phyloP scores from a whole-genome alignment of 1,140 invertebrate genomes.

The Bombus confusus region DNA sequence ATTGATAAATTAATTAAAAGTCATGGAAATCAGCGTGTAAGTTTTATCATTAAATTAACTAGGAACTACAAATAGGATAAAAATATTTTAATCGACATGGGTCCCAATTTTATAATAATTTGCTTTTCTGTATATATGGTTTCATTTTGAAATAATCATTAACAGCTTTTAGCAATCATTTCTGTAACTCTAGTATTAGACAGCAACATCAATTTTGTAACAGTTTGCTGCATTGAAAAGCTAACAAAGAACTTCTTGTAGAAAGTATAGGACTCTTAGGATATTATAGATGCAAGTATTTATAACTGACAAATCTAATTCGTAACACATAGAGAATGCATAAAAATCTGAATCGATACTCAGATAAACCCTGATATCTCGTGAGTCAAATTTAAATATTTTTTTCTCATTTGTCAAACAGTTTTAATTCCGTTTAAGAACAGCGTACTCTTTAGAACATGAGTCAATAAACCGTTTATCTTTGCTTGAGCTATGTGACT shows the following conservation, averaged over 20 bases:
- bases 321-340: constrained; percentile 28
- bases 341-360: constrained; percentile 24
- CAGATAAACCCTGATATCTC: constrained; percentile 32
- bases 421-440: constrained; percentile 58
- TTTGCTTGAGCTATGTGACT: constrained; percentile 64
- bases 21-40: constrained; percentile 63
- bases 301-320: constrained; percentile 31
- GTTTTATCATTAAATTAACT: constrained; percentile 67
- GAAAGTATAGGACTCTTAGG: constrained; percentile 33
- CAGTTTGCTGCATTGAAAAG: constrained; percentile 15
- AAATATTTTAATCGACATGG: constrained; percentile 54
- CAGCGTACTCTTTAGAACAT: constrained; percentile 21
- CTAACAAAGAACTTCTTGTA: constrained; percentile 20
- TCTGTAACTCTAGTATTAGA: constrained; percentile 19
- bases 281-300: neutral
- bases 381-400: constrained; percentile 31
- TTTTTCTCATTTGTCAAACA: constrained; percentile 33
- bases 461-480: constrained; percentile 28
- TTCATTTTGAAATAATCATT: constrained; percentile 17
- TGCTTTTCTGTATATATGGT: constrained; percentile 8
- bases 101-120: constrained; percentile 53
- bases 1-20: constrained; percentile 73
- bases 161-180: constrained; percentile 38
- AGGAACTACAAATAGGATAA: constrained; percentile 72
- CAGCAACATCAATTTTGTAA: constrained; percentile 38